Percentiles rank a stretch among this genome's conserved stretches.
Conservation (phyloP, 2,888 invertebrate species). For the Diarsia brunnea region DNA sequence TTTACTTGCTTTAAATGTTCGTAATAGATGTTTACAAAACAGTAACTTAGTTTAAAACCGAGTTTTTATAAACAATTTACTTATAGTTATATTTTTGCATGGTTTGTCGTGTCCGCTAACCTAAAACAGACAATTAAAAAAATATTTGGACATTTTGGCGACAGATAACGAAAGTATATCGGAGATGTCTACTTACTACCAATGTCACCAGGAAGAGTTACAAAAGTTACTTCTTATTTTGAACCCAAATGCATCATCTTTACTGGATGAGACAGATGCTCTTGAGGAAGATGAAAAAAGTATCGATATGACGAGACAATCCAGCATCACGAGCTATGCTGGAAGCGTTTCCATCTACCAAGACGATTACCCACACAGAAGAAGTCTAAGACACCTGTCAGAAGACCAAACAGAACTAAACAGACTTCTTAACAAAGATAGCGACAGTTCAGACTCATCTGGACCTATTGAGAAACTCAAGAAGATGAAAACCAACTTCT, state of each 20-base stretch:
- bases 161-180: constrained; percentile 85
- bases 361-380: constrained; percentile 81
- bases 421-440: constrained; percentile 90
- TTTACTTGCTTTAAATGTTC: constrained; percentile 68
- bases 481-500: constrained; percentile 91
- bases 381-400: constrained; percentile 82
- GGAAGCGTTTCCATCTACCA: constrained; percentile 84
- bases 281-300: constrained; percentile 84
- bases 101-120: constrained; percentile 85
- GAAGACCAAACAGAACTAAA: constrained; percentile 87
- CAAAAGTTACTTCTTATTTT: constrained; percentile 82
- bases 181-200: constrained; percentile 85
- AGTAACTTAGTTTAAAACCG: constrained; percentile 60
- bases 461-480: constrained; percentile 90
- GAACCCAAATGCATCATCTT: constrained; percentile 82
- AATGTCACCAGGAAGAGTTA: constrained; percentile 84
- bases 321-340: constrained; percentile 80
- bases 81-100: constrained; percentile 87
- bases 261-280: constrained; percentile 83
- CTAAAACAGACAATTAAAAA: constrained; percentile 87
- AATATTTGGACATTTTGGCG: constrained; percentile 92
- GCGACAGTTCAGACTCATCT: constrained; percentile 83
- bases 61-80: constrained; percentile 73
- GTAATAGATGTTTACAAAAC: constrained; percentile 58
- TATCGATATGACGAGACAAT: constrained; percentile 75